Percentiles rank a stretch among this genome's conserved stretches.
These are phyloP conservation scores for Protophormia terraenovae DNA, from an alignment of 2,888 invertebrate genomes.

Conservation along the genomic window DNA sequence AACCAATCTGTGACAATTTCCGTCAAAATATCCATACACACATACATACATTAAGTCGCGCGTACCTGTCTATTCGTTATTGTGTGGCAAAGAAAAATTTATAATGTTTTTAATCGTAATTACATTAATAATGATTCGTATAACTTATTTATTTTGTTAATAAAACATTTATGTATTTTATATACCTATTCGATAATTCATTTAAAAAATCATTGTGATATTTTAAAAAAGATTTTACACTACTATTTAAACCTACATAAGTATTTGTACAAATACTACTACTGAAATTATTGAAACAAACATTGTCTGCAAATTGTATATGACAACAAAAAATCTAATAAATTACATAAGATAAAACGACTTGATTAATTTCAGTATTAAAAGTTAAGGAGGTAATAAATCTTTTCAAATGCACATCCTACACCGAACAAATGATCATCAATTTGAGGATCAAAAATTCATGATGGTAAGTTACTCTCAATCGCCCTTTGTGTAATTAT, in stretches of 20 bases:
- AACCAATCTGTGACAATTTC: constrained; percentile 58
- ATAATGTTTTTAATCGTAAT: no score
- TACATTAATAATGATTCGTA: background rate
- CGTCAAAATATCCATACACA: constrained; percentile 36
- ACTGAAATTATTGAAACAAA: background rate
- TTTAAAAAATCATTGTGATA: constrained; percentile 39
- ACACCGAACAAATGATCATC: constrained; percentile 81
- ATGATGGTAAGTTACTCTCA: constrained; percentile 79
- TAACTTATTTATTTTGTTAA: background rate
- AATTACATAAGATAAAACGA: no score
- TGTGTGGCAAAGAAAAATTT: constrained; percentile 17
- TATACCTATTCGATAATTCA: background rate
- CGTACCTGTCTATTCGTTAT: constrained; percentile 52
- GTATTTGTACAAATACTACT: background rate
- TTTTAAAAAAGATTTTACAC: constrained; percentile 58
- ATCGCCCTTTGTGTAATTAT: no score
- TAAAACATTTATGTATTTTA: background rate
- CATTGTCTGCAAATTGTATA: background rate
- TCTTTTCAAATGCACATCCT: constrained; percentile 79
- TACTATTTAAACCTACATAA: no score
- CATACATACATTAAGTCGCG: constrained; percentile 7
- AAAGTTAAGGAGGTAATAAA: constrained; percentile 19
- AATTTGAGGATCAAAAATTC: constrained; percentile 81
- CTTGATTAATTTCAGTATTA: background rate
- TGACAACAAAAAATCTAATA: background rate